Evolutionary conservation across 2,113 vertebrate genomes (phyloP), one percentile per base, ranked within the genome.

Genomic region (Brachyhypopomus gauderio): DNA sequence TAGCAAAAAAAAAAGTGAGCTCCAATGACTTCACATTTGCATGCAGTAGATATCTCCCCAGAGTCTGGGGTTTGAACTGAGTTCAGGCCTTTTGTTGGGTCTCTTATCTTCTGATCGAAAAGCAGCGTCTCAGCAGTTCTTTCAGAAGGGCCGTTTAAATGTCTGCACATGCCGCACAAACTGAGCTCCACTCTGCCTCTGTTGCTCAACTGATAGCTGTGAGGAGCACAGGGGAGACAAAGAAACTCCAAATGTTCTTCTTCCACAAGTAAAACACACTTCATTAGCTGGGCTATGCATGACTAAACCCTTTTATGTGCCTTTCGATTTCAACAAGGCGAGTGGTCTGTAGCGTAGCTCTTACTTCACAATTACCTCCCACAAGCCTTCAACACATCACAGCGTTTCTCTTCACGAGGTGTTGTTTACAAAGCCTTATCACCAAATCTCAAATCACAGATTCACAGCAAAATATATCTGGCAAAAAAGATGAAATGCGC

Each of bases 221-320:
- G 8, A 22, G n/a, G n/a, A 56, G 41, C 63, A 36, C 38, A 71
- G 55, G 5, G 38, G 81, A 79, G 83, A 86, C 84, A 85, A 86
- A 62, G 81, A 70, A 34, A 72, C 84, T 74, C 45, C 12, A 76
- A 78, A 79, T 77, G 52, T 79, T 58, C 67, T 75, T 77, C 27
- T 69, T 83, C 83, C 75, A 78, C 80, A 4, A 64, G 36, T 82
- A 27, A 80, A 70, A 76, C 85, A 85, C 79, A 88, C 83, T 79
- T 87, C 76, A 91, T 89, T 87, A 90, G 75, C 77, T 79, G 80
- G 48, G 74, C 78, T 84, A 86, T 89, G 86, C 84, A 87, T 81
- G 83, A 83, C 67, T 86, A 82, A 81, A 70, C 84, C 38, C 77
- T 72, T 84, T 79, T 70, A 36, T 73, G 80, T 75, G 69, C 67